These are phyloP conservation scores for Drosophila pandora DNA, from an alignment of 1,140 invertebrate genomes.

Conservation along the genomic window DNA sequence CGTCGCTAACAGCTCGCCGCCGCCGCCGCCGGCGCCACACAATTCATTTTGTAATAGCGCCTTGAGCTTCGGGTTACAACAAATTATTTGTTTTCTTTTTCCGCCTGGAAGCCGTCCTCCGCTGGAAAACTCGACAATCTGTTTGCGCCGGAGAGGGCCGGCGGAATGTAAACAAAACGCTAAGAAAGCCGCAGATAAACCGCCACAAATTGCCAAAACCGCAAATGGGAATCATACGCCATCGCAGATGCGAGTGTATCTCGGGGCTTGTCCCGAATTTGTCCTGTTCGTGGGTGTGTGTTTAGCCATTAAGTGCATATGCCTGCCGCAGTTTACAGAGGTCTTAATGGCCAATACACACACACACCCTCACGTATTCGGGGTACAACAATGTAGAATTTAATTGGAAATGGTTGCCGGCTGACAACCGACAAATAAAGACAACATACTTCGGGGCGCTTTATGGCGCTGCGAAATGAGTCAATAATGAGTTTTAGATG, in stretches of 20 bases:
- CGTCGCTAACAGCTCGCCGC: too few species aligned
- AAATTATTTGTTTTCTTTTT: constrained; percentile 1
- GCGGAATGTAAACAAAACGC: constrained; percentile 60
- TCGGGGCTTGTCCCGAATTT: constrained; percentile 6
- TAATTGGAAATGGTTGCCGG: constrained; percentile 71
- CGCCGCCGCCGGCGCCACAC: constrained; percentile 5
- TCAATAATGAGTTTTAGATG: constrained; percentile 75
- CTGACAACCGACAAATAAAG: constrained; percentile 61
- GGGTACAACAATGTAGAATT: constrained; percentile 23
- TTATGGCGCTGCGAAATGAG: constrained; percentile 64
- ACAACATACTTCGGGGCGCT: constrained; percentile 73
- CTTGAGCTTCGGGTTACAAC: constrained; percentile 24
- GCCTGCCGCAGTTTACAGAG: constrained; percentile 60
- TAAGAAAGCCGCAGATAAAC: constrained; percentile 63
- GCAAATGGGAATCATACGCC: constrained; percentile 35
- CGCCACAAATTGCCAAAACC: constrained; percentile 52
- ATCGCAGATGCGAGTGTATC: constrained; percentile 29
- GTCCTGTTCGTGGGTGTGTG: constrained; percentile 29
- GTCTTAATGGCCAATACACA: constrained; percentile 46
- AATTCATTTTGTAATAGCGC: constrained; percentile 17
- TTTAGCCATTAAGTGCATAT: constrained; percentile 75
- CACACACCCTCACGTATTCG: constrained; percentile 3
- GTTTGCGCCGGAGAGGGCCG: constrained; percentile 22
- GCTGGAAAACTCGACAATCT: constrained; percentile 49
- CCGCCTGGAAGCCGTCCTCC: background rate